These are phyloP conservation scores for Enteromius anoplus DNA, from an alignment of 2,797 vertebrate species.

Conservation along the genomic window DNA sequence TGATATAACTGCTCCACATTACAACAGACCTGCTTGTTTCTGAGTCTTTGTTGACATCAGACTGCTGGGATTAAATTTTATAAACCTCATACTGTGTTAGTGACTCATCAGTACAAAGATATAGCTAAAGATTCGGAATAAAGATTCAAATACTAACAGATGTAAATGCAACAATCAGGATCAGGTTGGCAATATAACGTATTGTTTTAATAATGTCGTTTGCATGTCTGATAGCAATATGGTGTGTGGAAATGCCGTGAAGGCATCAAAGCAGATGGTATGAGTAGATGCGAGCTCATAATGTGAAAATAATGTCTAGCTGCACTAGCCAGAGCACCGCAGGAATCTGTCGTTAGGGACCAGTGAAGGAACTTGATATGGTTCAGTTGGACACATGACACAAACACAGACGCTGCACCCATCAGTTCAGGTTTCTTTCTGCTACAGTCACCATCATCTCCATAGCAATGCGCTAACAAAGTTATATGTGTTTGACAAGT, in stretches of 20 bases:
- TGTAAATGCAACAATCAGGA: not conserved
- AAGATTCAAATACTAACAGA: not conserved
- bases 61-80: slow-evolving; percentile 18
- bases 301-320: slow-evolving; percentile 54
- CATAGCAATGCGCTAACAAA: slow-evolving; percentile 31
- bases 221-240: not conserved
- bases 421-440: slow-evolving; percentile 39
- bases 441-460: slow-evolving; percentile 41
- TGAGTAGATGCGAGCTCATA: slow-evolving; percentile 41
- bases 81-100: slow-evolving; percentile 7
- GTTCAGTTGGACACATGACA: slow-evolving; percentile 48
- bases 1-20: slow-evolving; percentile 21
- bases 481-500: slow-evolving; percentile 37
- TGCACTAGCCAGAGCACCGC: slow-evolving; percentile 38
- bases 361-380: slow-evolving; percentile 50
- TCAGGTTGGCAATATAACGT: not conserved
- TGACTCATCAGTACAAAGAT: not conserved
- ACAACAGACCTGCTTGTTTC: slow-evolving; percentile 14
- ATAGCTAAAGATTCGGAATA: not conserved
- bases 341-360: slow-evolving; percentile 50
- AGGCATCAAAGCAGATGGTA: slow-evolving; percentile 50
- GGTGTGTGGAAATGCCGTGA: not conserved
- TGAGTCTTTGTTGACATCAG: slow-evolving; percentile 13
- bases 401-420: slow-evolving; percentile 4
- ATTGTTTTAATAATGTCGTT: not conserved